Conservation (phyloP, 2,797 vertebrate genomes). For the Sebastes jordani region DNA sequence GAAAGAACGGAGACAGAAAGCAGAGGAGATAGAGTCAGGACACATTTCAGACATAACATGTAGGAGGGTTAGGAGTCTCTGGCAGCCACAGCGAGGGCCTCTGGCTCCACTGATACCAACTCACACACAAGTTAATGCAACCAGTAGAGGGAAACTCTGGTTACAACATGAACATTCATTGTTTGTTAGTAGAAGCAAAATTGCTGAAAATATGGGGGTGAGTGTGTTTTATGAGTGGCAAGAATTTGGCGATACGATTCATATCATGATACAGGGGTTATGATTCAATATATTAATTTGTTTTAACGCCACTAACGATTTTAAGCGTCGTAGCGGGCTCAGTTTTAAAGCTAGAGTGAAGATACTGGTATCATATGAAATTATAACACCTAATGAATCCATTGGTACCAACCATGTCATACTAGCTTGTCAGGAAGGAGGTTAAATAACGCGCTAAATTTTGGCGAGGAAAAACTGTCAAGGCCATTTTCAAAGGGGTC, state of each 20-base stretch:
- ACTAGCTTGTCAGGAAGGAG: no score
- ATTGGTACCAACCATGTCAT: no score
- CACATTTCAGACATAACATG: background rate
- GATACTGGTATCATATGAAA: no score
- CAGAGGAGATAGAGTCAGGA: constrained; percentile 29
- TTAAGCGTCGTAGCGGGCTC: no score
- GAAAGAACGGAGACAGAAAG: constrained; percentile 44
- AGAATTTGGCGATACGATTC: background rate
- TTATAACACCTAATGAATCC: no score
- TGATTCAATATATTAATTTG: background rate
- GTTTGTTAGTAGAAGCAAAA: background rate
- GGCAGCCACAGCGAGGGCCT: constrained; percentile 2
- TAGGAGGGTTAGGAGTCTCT: background rate
- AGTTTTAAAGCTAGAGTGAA: no score
- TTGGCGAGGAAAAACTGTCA: no score
- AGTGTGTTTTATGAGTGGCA: background rate
- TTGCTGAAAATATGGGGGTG: background rate
- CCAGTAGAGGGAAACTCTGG: background rate
- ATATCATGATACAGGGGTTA: no score
- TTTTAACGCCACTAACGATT: no score
- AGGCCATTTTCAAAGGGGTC: no score
- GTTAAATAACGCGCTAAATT: no score
- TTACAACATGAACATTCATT: background rate
- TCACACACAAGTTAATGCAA: background rate
- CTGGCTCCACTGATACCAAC: background rate